Conservation (phyloP, 2,113 vertebrate species). For the Leucopsar rothschildi region DNA sequence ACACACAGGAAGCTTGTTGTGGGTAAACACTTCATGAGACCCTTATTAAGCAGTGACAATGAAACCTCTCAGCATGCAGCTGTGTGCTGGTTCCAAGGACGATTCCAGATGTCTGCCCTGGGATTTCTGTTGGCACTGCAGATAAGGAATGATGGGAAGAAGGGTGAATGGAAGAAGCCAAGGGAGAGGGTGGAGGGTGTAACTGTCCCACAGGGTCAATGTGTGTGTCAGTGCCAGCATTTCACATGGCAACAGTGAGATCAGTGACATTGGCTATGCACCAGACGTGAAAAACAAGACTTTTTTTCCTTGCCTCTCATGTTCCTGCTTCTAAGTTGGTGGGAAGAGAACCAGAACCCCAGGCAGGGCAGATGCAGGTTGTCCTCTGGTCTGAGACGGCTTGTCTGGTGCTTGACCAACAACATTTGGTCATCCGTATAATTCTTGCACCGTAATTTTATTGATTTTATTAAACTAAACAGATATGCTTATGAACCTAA, state of each 20-base stretch:
- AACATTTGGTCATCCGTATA: background rate
- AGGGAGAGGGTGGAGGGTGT: background rate
- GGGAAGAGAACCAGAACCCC: background rate
- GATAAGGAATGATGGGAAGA: background rate
- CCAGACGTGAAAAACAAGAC: background rate
- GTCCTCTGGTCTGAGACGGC: background rate
- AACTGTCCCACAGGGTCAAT: background rate
- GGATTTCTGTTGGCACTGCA: background rate
- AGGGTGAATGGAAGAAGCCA: background rate
- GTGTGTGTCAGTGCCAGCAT: background rate
- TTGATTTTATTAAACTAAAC: background rate
- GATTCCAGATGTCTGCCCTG: rapidly evolving
- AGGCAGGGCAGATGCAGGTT: background rate
- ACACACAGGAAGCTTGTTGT: background rate
- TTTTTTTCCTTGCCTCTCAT: background rate
- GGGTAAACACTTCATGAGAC: background rate
- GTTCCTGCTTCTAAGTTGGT: background rate
- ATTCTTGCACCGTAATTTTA: background rate
- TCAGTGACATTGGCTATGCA: background rate
- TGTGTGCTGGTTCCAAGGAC: background rate
- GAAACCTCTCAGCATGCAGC: background rate
- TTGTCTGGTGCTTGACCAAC: background rate
- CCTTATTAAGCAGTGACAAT: background rate
- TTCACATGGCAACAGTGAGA: background rate
- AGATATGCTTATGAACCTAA: background rate